Percentiles rank a stretch among this genome's conserved stretches.
Conservation (phyloP, 2,888 invertebrate genomes). For the Agrochola lychnidis region DNA sequence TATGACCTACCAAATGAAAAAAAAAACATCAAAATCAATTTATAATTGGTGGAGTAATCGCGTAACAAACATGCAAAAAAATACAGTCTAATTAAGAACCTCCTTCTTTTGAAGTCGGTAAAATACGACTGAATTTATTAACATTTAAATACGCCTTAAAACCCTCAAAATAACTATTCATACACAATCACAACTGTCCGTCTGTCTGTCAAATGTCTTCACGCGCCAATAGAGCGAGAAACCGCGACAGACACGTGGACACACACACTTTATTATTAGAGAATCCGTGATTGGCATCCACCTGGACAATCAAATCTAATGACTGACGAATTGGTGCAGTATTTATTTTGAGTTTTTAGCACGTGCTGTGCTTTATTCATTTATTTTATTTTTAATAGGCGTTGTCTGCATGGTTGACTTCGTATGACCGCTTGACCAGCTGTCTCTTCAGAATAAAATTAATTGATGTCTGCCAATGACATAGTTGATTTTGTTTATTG, state of each 20-base stretch:
- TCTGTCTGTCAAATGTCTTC: constrained; percentile 66
- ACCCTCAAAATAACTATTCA: constrained; percentile 7
- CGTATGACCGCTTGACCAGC: constrained; percentile 5
- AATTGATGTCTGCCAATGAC: too few relatives aligned
- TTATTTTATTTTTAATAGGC: not conserved
- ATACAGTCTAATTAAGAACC: too few relatives aligned
- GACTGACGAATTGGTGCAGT: constrained; percentile 38
- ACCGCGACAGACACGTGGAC: constrained; percentile 75
- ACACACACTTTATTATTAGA: constrained; percentile 42
- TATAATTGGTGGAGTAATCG: too few relatives aligned
- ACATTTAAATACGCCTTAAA: not conserved
- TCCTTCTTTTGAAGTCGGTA: too few relatives aligned
- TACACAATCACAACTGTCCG: constrained; percentile 25
- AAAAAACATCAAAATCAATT: too few relatives aligned
- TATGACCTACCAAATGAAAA: too few relatives aligned
- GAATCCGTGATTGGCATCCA: constrained; percentile 62
- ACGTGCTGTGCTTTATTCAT: constrained; percentile 29
- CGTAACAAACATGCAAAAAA: too few relatives aligned
- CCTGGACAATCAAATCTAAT: constrained; percentile 60
- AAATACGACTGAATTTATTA: too few relatives aligned
- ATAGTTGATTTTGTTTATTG: too few relatives aligned
- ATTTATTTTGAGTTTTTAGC: constrained; percentile 16
- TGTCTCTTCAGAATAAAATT: not conserved
- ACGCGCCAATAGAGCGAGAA: constrained; percentile 78
- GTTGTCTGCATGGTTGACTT: not conserved